Evolutionary conservation across 2,113 vertebrate species (phyloP), one percentile per base, ranked within the genome.

Genomic region (Cyprinodon variegatus): DNA sequence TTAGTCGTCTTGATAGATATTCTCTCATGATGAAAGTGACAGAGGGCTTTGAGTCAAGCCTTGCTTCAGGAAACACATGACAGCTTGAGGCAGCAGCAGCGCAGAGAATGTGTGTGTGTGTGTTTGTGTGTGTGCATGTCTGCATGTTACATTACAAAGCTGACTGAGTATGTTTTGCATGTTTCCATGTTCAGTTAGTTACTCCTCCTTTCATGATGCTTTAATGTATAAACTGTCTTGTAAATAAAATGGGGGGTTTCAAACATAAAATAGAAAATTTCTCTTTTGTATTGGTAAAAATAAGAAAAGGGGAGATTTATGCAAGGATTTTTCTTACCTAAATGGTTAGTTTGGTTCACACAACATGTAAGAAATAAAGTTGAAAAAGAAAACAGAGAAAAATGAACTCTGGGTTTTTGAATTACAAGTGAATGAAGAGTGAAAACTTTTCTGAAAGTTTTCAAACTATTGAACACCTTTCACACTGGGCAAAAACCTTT

Each of bases 21-120:
- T 86, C 79, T 82, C 81, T 88, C 72, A 83, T 83, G 84, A 86
- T 89, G 83, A 90, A 90, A 87, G 83, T 86, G 87, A 84, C 84
- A 81, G 74, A 87, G 74, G 81, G 79, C 86, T 83, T 78, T 75
- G 72, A 89, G 84, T 86, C 83, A 72, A 83, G 77, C 83, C 50
- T 72, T 59, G 86, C 86, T 86, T 57, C 46, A 60, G 83, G 89
- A 85, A 76, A 86, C 59, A 29, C 20, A 65, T 72, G 70, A 79
- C 22, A 11, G 68, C 70, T 67, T 3, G 61, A 48, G 14, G 39
- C 48, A 50, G 57, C 8, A 1, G 39, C 29, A 1, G 48, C n/a
- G n/a, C 69, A 61, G 61, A 22, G 20, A 60, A 50, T 65, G 57
- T 61, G 37, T 57, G 64, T 40, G 29, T 40, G 4, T 29, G 14